Evolutionary conservation across 2,888 invertebrate species (phyloP), one percentile per base, ranked within the genome.

Genomic region (Sycophila texana): DNA sequence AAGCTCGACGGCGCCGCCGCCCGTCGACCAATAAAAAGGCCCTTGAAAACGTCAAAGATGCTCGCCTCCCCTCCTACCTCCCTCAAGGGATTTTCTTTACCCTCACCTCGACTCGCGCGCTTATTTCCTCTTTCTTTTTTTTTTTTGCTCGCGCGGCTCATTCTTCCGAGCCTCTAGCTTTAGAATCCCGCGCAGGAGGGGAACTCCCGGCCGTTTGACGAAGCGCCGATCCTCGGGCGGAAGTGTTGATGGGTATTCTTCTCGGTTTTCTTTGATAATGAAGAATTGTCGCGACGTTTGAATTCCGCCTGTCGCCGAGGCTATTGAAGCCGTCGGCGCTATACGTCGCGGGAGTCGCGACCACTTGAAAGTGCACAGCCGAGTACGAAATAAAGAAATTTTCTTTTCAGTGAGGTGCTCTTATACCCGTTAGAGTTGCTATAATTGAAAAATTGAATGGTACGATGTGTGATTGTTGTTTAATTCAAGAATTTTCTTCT

Each of bases 201-300:
- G 60, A 39, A 55, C 20, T 61, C 61, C 26, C 1, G 10, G 4
- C 39, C 30, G 39, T 74, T 65, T 74, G 57, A 77, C 22, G 57
- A 49, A n/a, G 39, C 30, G 39, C 13, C n/a, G 4, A 22, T 63
- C 60, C 60, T 61, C 53, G 61, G 58, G 70, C 71, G 74, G 67
- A 74, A 77, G 74, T 81, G 71, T 77, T 22, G 74, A 80, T 80
- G 74, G 74, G 66, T 39, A 76, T 77, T 72, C n/a, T 72, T 68
- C 74, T 61, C n/a, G 67, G 26, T 39, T 73, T 80, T 67, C 77
- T 77, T 77, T 74, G 65, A 74, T 74, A 61, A 61, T 47, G 47
- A 12, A 30, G 57, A 63, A n/a, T 39, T 47, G 63, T 47, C 73
- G 65, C 66, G 72, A 22, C 55, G 63, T 74, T 73, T 70, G 39